Conservation (phyloP, 1,140 invertebrate genomes). For the Neodiprion fabricii region DNA sequence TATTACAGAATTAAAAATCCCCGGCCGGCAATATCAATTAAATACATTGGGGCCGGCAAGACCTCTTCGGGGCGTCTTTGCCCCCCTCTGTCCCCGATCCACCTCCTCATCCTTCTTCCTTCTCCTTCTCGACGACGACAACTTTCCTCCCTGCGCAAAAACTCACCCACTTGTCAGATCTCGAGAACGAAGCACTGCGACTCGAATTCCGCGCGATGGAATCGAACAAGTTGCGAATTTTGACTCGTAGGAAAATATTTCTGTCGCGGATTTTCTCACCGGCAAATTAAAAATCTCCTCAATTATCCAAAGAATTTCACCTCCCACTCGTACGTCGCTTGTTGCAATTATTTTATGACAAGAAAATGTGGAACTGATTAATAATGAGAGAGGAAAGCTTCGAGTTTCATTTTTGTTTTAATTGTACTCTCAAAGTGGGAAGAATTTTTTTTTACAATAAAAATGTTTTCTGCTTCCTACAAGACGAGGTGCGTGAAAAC, state of each 20-base stretch:
- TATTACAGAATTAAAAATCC: slow-evolving; percentile 46
- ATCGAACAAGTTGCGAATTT: neutral
- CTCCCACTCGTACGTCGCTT: too few species aligned
- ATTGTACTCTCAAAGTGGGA: too few species aligned
- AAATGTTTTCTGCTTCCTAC: neutral
- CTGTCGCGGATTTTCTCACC: neutral
- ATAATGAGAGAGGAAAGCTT: too few species aligned
- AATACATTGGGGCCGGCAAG: slow-evolving; percentile 26
- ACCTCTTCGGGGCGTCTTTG: neutral
- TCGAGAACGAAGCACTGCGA: neutral
- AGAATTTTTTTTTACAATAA: too few species aligned
- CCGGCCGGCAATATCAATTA: slow-evolving; percentile 47
- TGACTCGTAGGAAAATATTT: neutral
- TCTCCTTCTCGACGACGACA: slow-evolving; percentile 3
- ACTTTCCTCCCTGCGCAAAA: slow-evolving; percentile 20
- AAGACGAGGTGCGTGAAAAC: neutral
- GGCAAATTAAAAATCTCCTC: neutral
- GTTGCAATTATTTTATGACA: too few species aligned
- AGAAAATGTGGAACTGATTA: too few species aligned
- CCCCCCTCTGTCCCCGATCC: neutral
- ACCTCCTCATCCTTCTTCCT: neutral
- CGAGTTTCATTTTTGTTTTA: too few species aligned
- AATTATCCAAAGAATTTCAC: neutral
- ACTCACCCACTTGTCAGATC: slow-evolving; percentile 33
- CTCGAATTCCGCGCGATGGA: neutral